A percentile compares a stretch with the other conserved stretches of the same genome.
Conservation (phyloP, 2,888 invertebrate genomes). For the Colletes collaris region DNA sequence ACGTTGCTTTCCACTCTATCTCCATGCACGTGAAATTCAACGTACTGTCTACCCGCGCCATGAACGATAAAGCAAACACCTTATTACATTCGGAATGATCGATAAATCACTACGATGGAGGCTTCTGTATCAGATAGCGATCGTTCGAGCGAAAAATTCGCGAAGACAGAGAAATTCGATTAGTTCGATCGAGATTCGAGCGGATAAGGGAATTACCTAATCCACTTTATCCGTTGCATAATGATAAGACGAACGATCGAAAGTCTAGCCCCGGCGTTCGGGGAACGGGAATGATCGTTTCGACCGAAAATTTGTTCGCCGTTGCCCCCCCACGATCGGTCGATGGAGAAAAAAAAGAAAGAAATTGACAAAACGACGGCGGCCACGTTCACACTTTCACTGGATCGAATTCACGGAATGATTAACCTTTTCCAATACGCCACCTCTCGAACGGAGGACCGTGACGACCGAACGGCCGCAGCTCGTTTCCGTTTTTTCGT, state of each 20-base stretch:
- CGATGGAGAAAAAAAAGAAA: constrained; percentile 20
- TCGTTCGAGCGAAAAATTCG: neutral
- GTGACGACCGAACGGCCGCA: constrained; percentile 5
- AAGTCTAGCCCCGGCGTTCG: constrained; percentile 20
- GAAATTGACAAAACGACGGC: constrained; percentile 43
- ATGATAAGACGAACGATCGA: constrained; percentile 66
- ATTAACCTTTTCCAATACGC: constrained; percentile 1
- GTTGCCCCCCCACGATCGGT: constrained; percentile 27
- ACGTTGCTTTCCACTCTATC: no score
- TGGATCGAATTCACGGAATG: constrained; percentile 41
- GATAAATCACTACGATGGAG: no score
- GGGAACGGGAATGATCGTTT: constrained; percentile 42
- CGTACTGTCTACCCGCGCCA: no score
- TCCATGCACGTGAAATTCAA: no score
- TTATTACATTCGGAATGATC: no score
- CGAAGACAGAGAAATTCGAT: constrained; percentile 23
- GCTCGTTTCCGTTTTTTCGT: constrained; percentile 5
- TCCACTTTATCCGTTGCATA: constrained; percentile 65
- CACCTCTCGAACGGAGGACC: neutral
- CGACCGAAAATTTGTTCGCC: constrained; percentile 52
- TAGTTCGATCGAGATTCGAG: constrained; percentile 48
- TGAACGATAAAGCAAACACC: no score
- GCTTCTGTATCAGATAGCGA: no score
- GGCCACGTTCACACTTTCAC: constrained; percentile 61
- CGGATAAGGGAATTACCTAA: constrained; percentile 62